These are phyloP conservation scores for Mormoops blainvillei DNA, from an alignment of 2,113 vertebrate species.

Conservation along the genomic window DNA sequence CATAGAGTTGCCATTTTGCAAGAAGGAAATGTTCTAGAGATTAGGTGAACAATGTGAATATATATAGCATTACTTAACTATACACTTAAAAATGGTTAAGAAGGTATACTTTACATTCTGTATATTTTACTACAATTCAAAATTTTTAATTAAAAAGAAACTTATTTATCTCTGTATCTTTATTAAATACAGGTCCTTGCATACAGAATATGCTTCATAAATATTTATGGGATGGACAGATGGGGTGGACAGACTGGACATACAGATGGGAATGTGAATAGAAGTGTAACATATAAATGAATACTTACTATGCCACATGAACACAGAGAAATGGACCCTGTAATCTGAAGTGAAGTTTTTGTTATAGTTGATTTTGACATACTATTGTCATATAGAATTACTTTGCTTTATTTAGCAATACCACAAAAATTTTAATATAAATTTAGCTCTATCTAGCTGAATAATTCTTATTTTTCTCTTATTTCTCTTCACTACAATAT, in stretches of 20 bases:
- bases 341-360: not conserved
- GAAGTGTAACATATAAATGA: not conserved
- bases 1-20: not conserved
- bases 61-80: not conserved
- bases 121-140: not conserved
- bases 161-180: not conserved
- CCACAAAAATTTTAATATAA: not conserved
- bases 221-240: not conserved
- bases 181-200: not conserved
- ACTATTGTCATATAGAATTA: not conserved
- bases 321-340: not conserved
- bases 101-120: not conserved
- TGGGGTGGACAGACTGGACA: not conserved
- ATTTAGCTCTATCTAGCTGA: not conserved
- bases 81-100: not conserved
- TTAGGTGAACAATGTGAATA: not conserved
- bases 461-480: conserved; percentile 28
- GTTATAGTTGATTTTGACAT: not conserved
- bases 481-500: not conserved
- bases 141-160: not conserved
- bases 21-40: not conserved
- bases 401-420: not conserved
- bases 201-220: not conserved
- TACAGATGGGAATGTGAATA: not conserved
- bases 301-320: not conserved